Evolutionary conservation across 1,140 invertebrate genomes (phyloP), one percentile per base, ranked within the genome.

Genomic region (Asbolus verrucosus): DNA sequence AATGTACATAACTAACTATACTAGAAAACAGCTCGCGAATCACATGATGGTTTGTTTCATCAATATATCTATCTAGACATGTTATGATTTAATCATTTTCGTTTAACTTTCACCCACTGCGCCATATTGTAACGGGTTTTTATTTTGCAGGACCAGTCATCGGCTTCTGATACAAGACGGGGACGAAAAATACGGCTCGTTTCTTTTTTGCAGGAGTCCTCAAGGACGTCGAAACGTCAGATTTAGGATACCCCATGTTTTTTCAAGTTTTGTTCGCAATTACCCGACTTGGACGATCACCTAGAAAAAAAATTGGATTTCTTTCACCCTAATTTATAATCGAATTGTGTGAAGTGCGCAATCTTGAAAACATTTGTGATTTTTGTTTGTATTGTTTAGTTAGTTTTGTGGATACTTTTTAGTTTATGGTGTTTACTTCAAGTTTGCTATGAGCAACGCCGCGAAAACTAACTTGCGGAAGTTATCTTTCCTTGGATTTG

Each of bases 211-310:
- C 21, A 13, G 33, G 38, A 50, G 65, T 36, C 65, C 70, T 54
- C 69, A 65, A 19, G 36, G 36, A 59, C 27, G 39, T 78, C 77
- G 78, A 76, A 72, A 78, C 78, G 75, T 76, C 73, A 65, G 72
- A 73, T 46, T 69, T 76, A 70, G 77, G 74, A 65, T 79, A 81
- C 74, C 79, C 79, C 77, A 80, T 80, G 80, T 79, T 80, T 73
- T 75, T 79, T 67, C 75, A 79, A 73, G 65, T 80, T 59, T 71
- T 81, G 15, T 80, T 79, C 66, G 77, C 79, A 9, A 80, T 80
- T 38, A 80, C 78, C 38, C 75, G 80, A 16, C 72, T 81, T 69
- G 80, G 80, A 62, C 71, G 80, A 67, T 80, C 80, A 19, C 80
- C 80, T 15, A 77, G 79, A 50, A 81, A 81, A 80, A 81, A 81